Conservation (phyloP, 2,113 vertebrate genomes). For the Ia io region DNA sequence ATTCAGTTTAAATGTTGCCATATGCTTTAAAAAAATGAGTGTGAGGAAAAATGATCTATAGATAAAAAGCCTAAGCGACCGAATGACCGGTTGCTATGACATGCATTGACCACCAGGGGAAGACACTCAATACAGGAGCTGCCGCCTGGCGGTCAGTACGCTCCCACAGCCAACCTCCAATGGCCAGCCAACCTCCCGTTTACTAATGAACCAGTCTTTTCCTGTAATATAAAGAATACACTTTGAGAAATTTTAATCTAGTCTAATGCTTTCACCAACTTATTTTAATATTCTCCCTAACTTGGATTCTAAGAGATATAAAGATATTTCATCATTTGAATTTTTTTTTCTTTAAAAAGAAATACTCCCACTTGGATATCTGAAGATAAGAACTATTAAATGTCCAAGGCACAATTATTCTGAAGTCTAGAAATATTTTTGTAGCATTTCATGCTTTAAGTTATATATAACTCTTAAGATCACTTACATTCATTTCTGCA, state of each 20-base stretch:
- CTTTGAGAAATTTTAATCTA: not conserved
- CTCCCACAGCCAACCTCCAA: too few species aligned
- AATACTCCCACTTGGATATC: not conserved
- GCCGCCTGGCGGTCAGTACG: too few species aligned
- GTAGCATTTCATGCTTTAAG: not conserved
- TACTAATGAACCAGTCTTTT: not conserved
- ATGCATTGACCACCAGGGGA: too few species aligned
- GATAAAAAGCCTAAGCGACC: too few species aligned
- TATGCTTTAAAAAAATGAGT: constrained; percentile 1
- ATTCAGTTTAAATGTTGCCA: constrained; percentile 38
- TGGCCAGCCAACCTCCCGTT: not conserved
- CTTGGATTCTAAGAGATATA: not conserved
- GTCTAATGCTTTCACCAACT: not conserved
- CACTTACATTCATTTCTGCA: not conserved
- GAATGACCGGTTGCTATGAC: too few species aligned
- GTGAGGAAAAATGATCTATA: not conserved
- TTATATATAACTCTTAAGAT: not conserved
- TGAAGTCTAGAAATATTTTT: not conserved
- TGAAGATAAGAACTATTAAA: not conserved
- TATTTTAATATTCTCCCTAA: not conserved
- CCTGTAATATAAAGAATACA: not conserved
- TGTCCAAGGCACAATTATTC: not conserved
- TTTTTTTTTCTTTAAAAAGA: not conserved
- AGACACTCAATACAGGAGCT: too few species aligned
- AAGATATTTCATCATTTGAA: not conserved